These are phyloP conservation scores for Diachrysia chrysitis DNA, from an alignment of 2,888 invertebrate species.

Conservation along the genomic window DNA sequence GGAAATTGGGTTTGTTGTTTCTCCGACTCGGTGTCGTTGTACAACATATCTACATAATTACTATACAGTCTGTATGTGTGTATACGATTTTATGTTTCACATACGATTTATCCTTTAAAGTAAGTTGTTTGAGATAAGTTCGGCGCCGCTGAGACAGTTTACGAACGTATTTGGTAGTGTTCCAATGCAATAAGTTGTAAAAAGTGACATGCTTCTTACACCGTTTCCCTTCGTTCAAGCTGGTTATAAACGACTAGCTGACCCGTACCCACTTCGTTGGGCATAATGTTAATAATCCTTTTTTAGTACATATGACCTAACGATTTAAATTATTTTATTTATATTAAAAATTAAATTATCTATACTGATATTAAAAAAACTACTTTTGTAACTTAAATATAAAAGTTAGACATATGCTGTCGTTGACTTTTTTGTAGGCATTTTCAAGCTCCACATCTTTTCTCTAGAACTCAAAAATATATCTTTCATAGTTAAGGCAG, in stretches of 20 bases:
- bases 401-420: too few species aligned
- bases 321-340: not conserved
- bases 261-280: too few species aligned
- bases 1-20: slow-evolving; percentile 53
- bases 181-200: slow-evolving; percentile 7
- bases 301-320: too few species aligned
- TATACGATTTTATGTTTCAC: not conserved
- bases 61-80: slow-evolving; percentile 5
- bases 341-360: too few species aligned
- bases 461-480: too few species aligned
- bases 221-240: not conserved
- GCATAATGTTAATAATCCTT: too few species aligned
- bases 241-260: too few species aligned
- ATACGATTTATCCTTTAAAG: slow-evolving; percentile 23
- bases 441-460: too few species aligned
- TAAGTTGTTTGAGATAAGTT: slow-evolving; percentile 29
- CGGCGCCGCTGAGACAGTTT: slow-evolving; percentile 5
- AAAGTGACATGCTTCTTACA: slow-evolving; percentile 5
- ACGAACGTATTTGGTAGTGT: slow-evolving; percentile 13
- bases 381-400: too few species aligned
- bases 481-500: too few species aligned
- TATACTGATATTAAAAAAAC: too few species aligned
- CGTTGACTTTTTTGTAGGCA: too few species aligned
- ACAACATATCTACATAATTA: slow-evolving; percentile 2
- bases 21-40: slow-evolving; percentile 24